Evolutionary conservation across 2,888 invertebrate genomes (phyloP).

Genomic region (Cecidostiba fungosa): DNA sequence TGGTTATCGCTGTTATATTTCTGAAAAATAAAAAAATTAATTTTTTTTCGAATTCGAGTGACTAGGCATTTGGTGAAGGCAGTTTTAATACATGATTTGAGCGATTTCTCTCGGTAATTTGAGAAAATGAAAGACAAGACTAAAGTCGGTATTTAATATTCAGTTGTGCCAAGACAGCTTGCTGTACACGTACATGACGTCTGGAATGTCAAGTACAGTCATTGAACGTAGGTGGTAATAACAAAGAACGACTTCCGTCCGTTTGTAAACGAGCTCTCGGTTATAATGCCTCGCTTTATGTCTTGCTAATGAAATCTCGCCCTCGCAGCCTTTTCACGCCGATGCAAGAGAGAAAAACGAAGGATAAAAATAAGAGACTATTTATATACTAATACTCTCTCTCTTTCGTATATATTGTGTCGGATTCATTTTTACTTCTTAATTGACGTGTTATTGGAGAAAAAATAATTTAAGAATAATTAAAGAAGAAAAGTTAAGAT

Average conservation of each 20-base stretch:
- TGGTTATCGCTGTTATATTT: neutral
- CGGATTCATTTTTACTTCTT: too few species aligned
- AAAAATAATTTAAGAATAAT: too few species aligned
- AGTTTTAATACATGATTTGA: neutral
- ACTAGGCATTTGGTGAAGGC: neutral
- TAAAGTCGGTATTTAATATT: conserved; percentile 1
- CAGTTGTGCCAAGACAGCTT: neutral
- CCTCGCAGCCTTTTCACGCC: neutral
- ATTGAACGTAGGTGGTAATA: conserved; percentile 26
- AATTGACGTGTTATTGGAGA: too few species aligned
- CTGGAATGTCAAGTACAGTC: conserved; percentile 17
- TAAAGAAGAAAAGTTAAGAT: too few species aligned
- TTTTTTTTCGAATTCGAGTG: neutral
- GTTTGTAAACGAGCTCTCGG: conserved; percentile 35
- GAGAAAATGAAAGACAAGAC: neutral
- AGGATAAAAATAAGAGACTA: neutral
- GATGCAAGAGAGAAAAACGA: neutral
- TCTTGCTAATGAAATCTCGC: conserved; percentile 14
- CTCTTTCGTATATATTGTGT: too few species aligned
- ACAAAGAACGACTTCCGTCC: conserved; percentile 23
- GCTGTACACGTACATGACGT: neutral
- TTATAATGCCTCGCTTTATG: neutral
- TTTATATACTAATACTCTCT: neutral
- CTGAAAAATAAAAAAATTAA: neutral
- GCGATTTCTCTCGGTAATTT: neutral